These are phyloP conservation scores for Ypsolopha sequella DNA, from an alignment of 2,888 invertebrate genomes.

Conservation along the genomic window DNA sequence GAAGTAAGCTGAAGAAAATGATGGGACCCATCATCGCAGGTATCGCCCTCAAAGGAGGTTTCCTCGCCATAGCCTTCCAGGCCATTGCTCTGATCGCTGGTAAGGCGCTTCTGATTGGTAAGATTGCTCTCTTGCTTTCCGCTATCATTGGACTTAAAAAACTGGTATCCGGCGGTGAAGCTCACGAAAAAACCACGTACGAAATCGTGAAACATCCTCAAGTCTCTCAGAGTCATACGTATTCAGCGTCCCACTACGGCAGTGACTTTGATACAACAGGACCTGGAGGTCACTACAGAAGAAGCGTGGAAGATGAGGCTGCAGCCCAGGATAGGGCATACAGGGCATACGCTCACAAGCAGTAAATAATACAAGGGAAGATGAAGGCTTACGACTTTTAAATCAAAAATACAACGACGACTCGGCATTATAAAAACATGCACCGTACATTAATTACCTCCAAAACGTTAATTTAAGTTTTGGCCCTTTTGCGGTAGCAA, in stretches of 20 bases:
- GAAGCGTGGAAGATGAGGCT: slow-evolving; percentile 70
- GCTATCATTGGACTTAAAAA: slow-evolving; percentile 86
- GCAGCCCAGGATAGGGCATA: slow-evolving; percentile 75
- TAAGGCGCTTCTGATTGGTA: slow-evolving; percentile 85
- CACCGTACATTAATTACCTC: slow-evolving; percentile 13
- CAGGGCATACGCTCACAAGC: slow-evolving; percentile 61
- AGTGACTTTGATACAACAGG: slow-evolving; percentile 71
- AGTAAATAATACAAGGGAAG: slow-evolving; percentile 21
- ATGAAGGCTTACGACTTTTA: slow-evolving; percentile 46
- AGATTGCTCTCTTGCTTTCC: slow-evolving; percentile 84
- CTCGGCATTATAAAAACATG: slow-evolving; percentile 20
- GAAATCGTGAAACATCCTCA: slow-evolving; percentile 91
- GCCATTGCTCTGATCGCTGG: slow-evolving; percentile 83
- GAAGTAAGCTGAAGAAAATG: slow-evolving; percentile 74
- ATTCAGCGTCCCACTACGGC: slow-evolving; percentile 77
- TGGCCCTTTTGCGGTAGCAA: slow-evolving; percentile 27
- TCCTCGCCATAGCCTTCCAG: slow-evolving; percentile 81
- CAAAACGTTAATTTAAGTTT: slow-evolving; percentile 19
- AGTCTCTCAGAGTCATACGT: slow-evolving; percentile 81
- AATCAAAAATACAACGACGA: slow-evolving; percentile 39
- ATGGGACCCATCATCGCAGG: slow-evolving; percentile 77
- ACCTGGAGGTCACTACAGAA: slow-evolving; percentile 72
- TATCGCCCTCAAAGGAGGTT: slow-evolving; percentile 78
- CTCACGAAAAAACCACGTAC: slow-evolving; percentile 84
- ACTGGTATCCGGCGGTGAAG: slow-evolving; percentile 74